A percentile compares a stretch with the other conserved stretches of the same genome.
phyloP scores from a whole-genome alignment of 2,797 vertebrate genomes.

The Sebastes diploproa region DNA sequence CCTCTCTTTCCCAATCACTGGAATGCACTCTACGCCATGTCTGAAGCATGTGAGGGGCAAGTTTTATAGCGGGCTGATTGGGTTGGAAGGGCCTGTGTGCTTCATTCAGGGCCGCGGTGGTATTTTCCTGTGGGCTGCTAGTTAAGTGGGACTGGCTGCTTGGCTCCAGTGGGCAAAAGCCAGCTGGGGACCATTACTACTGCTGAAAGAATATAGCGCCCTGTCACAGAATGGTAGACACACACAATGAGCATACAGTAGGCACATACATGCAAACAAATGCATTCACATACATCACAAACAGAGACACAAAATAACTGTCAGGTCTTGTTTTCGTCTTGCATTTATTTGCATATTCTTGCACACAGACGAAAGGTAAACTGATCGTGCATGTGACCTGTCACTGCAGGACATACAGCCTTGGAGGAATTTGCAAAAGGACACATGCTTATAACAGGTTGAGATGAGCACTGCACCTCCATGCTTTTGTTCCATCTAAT shows the following conservation, averaged over 20 bases:
- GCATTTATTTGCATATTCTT: no score
- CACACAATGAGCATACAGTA: slow-evolving; percentile 22
- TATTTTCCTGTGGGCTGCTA: slow-evolving; percentile 81
- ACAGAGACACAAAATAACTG: neutral
- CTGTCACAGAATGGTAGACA: slow-evolving; percentile 47
- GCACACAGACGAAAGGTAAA: neutral
- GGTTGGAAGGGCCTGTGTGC: slow-evolving; percentile 69
- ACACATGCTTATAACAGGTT: slow-evolving; percentile 4
- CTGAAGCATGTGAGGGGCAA: slow-evolving; percentile 66
- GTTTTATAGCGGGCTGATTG: slow-evolving; percentile 78
- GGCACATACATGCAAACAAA: slow-evolving; percentile 23
- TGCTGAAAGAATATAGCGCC: slow-evolving; percentile 68
- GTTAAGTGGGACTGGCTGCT: slow-evolving; percentile 91
- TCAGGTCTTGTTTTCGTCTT: neutral
- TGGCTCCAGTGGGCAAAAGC: slow-evolving; percentile 79
- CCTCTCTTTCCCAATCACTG: slow-evolving; percentile 35
- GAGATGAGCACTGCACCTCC: neutral
- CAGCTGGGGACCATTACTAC: slow-evolving; percentile 98
- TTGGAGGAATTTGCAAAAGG: slow-evolving; percentile 7
- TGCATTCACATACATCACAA: slow-evolving; percentile 17
- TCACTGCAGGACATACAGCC: neutral
- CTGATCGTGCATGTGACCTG: neutral
- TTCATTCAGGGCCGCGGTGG: slow-evolving; percentile 68
- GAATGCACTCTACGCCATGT: slow-evolving; percentile 46
- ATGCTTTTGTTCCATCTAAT: slow-evolving; percentile 20